phyloP scores from a whole-genome alignment of 2,797 vertebrate species.

The Bradypodion pumilum region DNA sequence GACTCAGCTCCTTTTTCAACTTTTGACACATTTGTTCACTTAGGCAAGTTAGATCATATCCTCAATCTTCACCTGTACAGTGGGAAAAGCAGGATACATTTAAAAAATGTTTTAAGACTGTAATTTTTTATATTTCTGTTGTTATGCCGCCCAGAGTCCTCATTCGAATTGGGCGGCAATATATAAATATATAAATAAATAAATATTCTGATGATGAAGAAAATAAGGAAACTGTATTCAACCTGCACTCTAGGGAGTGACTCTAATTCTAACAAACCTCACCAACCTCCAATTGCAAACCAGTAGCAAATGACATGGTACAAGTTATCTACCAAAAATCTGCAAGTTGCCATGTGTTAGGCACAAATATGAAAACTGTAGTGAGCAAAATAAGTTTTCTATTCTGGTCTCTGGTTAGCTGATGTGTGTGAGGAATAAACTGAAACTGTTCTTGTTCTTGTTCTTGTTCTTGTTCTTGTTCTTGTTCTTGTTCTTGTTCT shows the following conservation, averaged over 20 bases:
- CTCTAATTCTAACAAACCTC: not conserved
- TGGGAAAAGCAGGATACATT: not conserved
- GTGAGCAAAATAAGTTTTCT: conserved; percentile 30
- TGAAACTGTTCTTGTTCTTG: too few species aligned
- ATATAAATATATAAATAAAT: too few species aligned
- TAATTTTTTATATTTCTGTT: too few species aligned
- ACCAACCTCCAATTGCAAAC: too few species aligned
- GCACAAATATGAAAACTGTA: not conserved
- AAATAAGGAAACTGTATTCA: not conserved
- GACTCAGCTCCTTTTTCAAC: not conserved
- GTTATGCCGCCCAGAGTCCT: too few species aligned
- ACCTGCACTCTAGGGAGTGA: not conserved
- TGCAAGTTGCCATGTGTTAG: conserved; percentile 48
- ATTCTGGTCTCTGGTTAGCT: conserved; percentile 38
- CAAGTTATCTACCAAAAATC: not conserved
- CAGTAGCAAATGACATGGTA: not conserved
- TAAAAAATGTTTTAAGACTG: too few species aligned
- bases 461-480: too few species aligned
- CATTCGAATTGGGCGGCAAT: too few species aligned
- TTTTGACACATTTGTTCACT: not conserved
- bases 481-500: too few species aligned
- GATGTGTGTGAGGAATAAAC: conserved; percentile 11
- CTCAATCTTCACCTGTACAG: not conserved
- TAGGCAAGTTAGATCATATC: not conserved
- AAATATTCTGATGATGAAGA: not conserved